Percentiles rank a stretch among this genome's conserved stretches.
phyloP scores from a whole-genome alignment of 1,140 invertebrate species.

The Calephelis virginiensis region DNA sequence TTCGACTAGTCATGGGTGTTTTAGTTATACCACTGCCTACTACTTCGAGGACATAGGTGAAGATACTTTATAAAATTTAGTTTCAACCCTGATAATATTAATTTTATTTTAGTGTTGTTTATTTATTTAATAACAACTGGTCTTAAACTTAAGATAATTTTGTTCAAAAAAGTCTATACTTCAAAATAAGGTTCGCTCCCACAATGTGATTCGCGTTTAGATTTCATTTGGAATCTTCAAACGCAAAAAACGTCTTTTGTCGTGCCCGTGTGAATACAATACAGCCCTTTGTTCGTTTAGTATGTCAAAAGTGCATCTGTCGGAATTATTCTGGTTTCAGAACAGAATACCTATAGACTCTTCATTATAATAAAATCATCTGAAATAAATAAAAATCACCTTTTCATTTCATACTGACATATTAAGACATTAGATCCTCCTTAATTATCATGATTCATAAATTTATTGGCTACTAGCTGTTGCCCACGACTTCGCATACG shows the following conservation, averaged over 20 bases:
- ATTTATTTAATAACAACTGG: slow-evolving; percentile 4
- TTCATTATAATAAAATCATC: neutral
- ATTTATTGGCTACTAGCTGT: no score
- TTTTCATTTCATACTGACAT: no score
- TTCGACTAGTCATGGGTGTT: no score
- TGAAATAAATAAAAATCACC: no score
- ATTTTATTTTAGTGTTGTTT: no score
- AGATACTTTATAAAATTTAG: no score
- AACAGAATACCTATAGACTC: neutral
- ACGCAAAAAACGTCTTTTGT: slow-evolving; percentile 62
- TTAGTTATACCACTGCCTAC: no score
- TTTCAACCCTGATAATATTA: no score
- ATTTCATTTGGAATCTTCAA: slow-evolving; percentile 54
- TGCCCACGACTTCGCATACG: no score
- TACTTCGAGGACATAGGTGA: no score
- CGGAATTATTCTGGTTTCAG: slow-evolving; percentile 16
- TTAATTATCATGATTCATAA: no score
- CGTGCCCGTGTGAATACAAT: slow-evolving; percentile 57
- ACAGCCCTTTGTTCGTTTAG: slow-evolving; percentile 47
- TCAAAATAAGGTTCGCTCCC: slow-evolving; percentile 52
- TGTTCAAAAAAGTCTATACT: slow-evolving; percentile 37
- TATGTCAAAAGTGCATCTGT: slow-evolving; percentile 65
- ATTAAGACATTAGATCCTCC: no score
- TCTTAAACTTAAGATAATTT: slow-evolving; percentile 24
- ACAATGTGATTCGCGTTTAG: slow-evolving; percentile 61